phyloP scores from a whole-genome alignment of 2,797 vertebrate species.

The Dallia pectoralis region DNA sequence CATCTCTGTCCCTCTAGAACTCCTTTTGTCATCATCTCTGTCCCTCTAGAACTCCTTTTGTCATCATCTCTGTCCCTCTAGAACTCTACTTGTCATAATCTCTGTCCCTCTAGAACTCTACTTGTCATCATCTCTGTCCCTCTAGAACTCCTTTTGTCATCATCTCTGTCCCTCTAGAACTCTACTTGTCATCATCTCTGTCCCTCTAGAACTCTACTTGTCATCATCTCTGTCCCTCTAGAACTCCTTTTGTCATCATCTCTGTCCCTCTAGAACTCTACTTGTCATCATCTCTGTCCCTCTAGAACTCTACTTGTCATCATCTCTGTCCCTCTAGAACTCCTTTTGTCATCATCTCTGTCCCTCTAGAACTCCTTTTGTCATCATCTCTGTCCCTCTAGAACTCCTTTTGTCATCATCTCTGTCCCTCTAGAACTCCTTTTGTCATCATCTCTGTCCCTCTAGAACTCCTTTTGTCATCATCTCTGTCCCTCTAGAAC shows the following conservation, averaged over 20 bases:
- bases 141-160: slow-evolving; percentile 4
- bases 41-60: no score
- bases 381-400: slow-evolving; percentile 21
- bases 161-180: slow-evolving; percentile 1
- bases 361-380: slow-evolving; percentile 26
- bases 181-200: no score
- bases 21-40: slow-evolving; percentile 32
- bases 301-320: slow-evolving; percentile 11
- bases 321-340: not conserved
- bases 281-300: no score
- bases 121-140: no score
- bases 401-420: no score
- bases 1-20: not conserved
- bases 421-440: no score
- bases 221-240: slow-evolving; percentile 6
- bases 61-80: no score
- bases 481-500: slow-evolving; percentile 15
- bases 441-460: no score
- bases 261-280: not conserved
- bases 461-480: no score
- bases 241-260: slow-evolving; percentile 1
- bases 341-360: not conserved
- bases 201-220: no score
- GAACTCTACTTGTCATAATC: no score
- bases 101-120: no score